Evolutionary conservation across 2,797 vertebrate species (phyloP), one percentile per base, ranked within the genome.

Genomic region (Sebastes minor): DNA sequence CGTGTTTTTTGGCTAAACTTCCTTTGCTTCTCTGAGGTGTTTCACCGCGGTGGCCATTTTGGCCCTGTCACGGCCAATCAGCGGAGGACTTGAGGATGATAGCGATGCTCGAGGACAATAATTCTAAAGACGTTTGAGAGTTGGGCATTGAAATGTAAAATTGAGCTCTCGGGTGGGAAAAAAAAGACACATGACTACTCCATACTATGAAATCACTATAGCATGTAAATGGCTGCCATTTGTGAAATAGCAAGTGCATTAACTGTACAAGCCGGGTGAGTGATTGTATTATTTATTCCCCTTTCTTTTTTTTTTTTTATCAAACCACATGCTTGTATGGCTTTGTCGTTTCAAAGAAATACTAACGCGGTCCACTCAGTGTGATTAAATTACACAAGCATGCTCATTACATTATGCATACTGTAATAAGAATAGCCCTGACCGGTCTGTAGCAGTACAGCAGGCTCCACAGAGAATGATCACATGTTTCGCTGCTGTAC

Each of bases 1-100:
- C 94, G 94, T 95, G 94, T 94, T 94, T 94, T 95, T 95, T 94
- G 94, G 94, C 94, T 81, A 94, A 94, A 95, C 92, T 94, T 93
- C 91, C 91, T 89, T 89, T 85, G 89, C 90, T 92, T 93, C 93
- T 95, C 91, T 82, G 86, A 95, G 91, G 90, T 94, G 91, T 86
- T 92, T 93, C 92, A 78, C 91, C 88, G 62, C 84, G 56, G 94
- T 89, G 91, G 90, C 91, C 86, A 77, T 92, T 93, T 89, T 91
- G 90, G 90, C 84, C 91, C 91, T 91, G 91, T 93, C 93, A 90
- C 83, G 91, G 88, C 90, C 92, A 91, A 92, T 92, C 90, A 90
- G 85, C 27, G 70, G 65, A 86, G 56, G 78, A 86, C 90, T 86
- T 83, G 85, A 92, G 78, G 85, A 91, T 75, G 84, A 82, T 83